phyloP scores from a whole-genome alignment of 2,797 vertebrate genomes.

The Dendrocincla fuliginosa region DNA sequence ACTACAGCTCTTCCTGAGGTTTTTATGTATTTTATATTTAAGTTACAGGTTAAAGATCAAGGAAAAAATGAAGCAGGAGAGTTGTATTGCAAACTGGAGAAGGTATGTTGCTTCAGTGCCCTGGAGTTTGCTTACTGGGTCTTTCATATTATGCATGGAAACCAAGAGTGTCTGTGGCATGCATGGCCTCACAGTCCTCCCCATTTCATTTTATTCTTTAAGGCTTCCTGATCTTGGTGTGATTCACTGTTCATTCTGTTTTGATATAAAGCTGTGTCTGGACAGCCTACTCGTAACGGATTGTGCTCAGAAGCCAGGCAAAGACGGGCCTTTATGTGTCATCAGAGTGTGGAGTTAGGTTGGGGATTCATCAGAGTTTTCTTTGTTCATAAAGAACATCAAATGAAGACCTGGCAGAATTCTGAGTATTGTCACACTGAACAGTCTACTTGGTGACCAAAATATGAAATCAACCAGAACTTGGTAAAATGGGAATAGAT shows the following conservation, averaged over 20 bases:
- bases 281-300: neutral
- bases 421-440: neutral
- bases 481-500: neutral
- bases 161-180: neutral
- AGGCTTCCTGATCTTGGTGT: neutral
- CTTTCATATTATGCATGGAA: neutral
- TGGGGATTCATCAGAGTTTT: neutral
- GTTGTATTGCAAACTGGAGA: conserved; percentile 88
- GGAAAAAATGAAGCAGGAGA: conserved; percentile 93
- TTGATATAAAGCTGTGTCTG: neutral
- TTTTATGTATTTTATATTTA: conserved; percentile 50
- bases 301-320: neutral
- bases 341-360: neutral
- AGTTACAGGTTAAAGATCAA: conserved; percentile 92
- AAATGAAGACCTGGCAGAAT: neutral
- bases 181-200: neutral
- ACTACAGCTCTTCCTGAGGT: neutral
- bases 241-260: neutral
- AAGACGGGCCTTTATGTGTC: neutral
- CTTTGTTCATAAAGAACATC: neutral
- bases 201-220: neutral
- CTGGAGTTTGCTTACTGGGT: neutral
- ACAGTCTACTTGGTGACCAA: neutral
- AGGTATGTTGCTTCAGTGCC: conserved; percentile 78
- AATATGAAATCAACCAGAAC: neutral